Conservation (phyloP, 2,888 invertebrate genomes). For the Eustalomyia histrio region DNA sequence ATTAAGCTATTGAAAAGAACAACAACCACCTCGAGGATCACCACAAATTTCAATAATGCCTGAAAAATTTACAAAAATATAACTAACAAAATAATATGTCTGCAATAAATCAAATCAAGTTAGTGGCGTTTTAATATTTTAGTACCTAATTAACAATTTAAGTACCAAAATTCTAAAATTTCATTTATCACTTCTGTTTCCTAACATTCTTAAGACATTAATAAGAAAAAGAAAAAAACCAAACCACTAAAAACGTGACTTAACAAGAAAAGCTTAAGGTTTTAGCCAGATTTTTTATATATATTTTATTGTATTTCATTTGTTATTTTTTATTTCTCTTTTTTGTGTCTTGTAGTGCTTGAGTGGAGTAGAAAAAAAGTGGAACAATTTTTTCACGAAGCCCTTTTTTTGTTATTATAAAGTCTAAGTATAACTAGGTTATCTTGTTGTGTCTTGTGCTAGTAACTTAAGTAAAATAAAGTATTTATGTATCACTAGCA, state of each 20-base stretch:
- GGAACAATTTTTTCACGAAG: slow-evolving; percentile 65
- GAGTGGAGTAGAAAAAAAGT: slow-evolving; percentile 45
- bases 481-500: not conserved
- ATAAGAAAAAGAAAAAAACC: not conserved
- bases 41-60: too few relatives aligned
- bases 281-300: slow-evolving; percentile 24
- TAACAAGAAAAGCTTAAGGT: slow-evolving; percentile 7
- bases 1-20: too few relatives aligned
- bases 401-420: slow-evolving; percentile 51
- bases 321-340: not conserved
- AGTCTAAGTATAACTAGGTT: slow-evolving; percentile 21
- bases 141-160: not conserved
- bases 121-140: not conserved
- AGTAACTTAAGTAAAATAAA: slow-evolving; percentile 2
- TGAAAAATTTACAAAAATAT: too few relatives aligned
- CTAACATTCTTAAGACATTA: not conserved
- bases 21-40: too few relatives aligned
- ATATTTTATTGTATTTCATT: too few relatives aligned
- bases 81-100: too few relatives aligned
- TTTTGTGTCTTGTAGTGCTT: not conserved
- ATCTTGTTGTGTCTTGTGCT: slow-evolving; percentile 20
- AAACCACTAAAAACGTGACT: slow-evolving; percentile 52
- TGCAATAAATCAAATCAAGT: too few relatives aligned
- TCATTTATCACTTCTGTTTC: not conserved
- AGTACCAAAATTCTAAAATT: not conserved